Evolutionary conservation across 2,888 invertebrate genomes (phyloP).

Genomic region (Phaedon cochleariae): DNA sequence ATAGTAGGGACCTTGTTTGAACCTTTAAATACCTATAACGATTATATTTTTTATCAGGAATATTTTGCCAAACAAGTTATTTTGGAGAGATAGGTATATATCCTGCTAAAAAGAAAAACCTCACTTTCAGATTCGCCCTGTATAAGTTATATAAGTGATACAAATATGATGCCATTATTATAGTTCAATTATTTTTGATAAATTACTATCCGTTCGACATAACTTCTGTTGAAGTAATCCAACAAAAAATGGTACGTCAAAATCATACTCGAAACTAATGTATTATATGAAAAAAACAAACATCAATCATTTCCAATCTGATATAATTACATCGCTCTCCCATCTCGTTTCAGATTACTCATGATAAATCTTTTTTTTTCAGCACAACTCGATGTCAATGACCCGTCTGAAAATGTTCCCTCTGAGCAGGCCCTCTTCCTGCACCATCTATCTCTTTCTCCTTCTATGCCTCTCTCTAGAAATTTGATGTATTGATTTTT

Average conservation of each 20-base stretch:
- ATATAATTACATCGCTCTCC: constrained; percentile 46
- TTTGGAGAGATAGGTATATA: no score
- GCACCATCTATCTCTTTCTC: constrained; percentile 11
- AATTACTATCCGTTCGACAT: background rate
- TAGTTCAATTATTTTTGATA: background rate
- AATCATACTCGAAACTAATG: constrained; percentile 24
- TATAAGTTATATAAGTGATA: no score
- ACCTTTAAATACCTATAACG: no score
- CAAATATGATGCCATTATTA: no score
- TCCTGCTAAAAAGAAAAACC: background rate
- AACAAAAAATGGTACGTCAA: constrained; percentile 21
- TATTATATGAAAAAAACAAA: constrained; percentile 28
- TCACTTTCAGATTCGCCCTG: no score
- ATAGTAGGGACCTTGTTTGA: no score
- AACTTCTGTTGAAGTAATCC: background rate
- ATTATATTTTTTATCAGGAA: no score
- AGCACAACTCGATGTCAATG: constrained; percentile 40
- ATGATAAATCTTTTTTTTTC: constrained; percentile 49
- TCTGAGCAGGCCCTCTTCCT: constrained; percentile 22
- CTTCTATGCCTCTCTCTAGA: constrained; percentile 33
- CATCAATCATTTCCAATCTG: constrained; percentile 37
- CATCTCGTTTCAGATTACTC: constrained; percentile 50
- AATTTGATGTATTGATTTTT: constrained; percentile 50
- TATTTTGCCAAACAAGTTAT: no score
- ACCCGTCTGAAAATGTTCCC: constrained; percentile 49